Conservation (phyloP, 2,888 invertebrate genomes). For the Scaptomyza cyrtandrae region DNA sequence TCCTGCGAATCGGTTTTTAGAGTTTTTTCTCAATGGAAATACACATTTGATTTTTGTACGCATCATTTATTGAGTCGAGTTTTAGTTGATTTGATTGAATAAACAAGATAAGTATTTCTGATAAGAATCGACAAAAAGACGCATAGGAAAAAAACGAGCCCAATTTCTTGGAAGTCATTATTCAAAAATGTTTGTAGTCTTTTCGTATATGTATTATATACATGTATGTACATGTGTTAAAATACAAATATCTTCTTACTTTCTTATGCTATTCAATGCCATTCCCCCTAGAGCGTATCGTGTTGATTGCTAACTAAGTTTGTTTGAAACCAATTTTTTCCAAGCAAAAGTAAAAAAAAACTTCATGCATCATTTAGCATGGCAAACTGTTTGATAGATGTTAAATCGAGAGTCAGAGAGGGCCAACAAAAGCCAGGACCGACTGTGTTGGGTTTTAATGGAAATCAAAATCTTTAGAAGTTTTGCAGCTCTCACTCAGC, state of each 20-base stretch:
- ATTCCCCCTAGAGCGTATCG: conserved; percentile 13
- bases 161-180: conserved; percentile 21
- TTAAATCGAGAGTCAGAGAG: conserved; percentile 23
- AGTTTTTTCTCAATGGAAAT: neutral
- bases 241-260: neutral
- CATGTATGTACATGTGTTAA: neutral
- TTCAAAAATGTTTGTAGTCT: neutral
- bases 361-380: conserved; percentile 68
- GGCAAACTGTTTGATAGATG: conserved; percentile 49
- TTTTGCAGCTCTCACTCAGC: conserved; percentile 24
- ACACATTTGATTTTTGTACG: neutral
- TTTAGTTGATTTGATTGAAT: conserved; percentile 7
- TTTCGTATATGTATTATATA: too few relatives aligned
- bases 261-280: neutral
- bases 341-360: conserved; percentile 24
- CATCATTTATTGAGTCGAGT: neutral
- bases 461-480: conserved; percentile 66
- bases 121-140: neutral
- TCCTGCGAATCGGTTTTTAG: neutral
- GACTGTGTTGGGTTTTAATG: conserved; percentile 48
- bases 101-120: too few relatives aligned
- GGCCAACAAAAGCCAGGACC: conserved; percentile 17
- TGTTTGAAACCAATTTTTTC: conserved; percentile 26
- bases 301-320: conserved; percentile 43
- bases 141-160: neutral